These are phyloP conservation scores for Characodon lateralis DNA, from an alignment of 2,797 vertebrate genomes.

Conservation along the genomic window DNA sequence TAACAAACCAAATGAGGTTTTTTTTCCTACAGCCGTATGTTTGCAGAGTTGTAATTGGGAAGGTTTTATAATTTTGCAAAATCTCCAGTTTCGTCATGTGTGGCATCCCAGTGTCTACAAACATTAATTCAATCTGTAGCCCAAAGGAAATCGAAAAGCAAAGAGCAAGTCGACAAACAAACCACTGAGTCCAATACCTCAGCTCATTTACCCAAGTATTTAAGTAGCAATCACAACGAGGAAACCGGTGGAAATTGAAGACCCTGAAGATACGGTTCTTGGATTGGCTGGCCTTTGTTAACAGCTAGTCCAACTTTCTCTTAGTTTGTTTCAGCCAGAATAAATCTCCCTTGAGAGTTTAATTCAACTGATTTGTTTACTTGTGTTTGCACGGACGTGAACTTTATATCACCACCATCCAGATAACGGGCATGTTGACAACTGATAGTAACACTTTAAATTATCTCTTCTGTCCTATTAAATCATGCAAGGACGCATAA, in stretches of 20 bases:
- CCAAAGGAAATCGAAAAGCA: slow-evolving; percentile 83
- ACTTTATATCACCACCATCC: slow-evolving; percentile 13
- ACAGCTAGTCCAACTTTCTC: slow-evolving; percentile 35
- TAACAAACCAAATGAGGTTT: slow-evolving; percentile 53
- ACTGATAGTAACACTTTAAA: slow-evolving; percentile 9
- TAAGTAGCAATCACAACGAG: slow-evolving; percentile 81
- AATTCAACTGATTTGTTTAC: slow-evolving; percentile 17
- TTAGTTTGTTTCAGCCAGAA: slow-evolving; percentile 36
- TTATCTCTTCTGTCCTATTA: slow-evolving; percentile 13
- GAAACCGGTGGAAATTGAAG: slow-evolving; percentile 73
- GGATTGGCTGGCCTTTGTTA: slow-evolving; percentile 58
- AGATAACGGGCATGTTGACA: slow-evolving; percentile 8
- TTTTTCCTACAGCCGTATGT: slow-evolving; percentile 46
- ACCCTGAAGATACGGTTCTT: slow-evolving; percentile 64
- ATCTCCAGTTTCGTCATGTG: slow-evolving; percentile 80
- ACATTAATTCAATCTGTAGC: slow-evolving; percentile 84
- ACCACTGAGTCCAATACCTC: slow-evolving; percentile 73
- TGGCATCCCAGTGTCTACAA: slow-evolving; percentile 80
- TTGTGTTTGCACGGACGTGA: slow-evolving; percentile 21
- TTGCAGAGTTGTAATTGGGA: slow-evolving; percentile 82
- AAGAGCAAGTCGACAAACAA: slow-evolving; percentile 84
- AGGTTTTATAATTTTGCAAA: slow-evolving; percentile 76
- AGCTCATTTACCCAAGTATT: slow-evolving; percentile 82
- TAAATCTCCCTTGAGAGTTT: slow-evolving; percentile 1
- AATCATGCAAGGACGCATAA: slow-evolving; percentile 16